Conservation (phyloP, 2,113 vertebrate genomes). For the Ancistrus triradiatus region DNA sequence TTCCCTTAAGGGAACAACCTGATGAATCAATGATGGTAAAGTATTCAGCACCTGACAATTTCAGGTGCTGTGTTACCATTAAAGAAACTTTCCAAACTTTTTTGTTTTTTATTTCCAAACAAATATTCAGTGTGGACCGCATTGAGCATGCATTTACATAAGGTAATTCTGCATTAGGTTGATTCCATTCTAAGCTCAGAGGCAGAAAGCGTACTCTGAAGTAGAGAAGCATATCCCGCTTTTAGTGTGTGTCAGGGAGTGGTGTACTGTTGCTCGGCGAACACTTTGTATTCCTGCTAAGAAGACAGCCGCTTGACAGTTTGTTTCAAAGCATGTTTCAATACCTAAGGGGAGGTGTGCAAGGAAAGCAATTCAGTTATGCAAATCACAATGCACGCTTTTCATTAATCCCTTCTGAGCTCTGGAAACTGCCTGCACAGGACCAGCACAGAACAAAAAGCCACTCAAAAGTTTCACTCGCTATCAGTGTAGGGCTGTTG, state of each 20-base stretch:
- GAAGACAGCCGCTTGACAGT: conserved; percentile 70
- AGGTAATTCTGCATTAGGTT: conserved; percentile 37
- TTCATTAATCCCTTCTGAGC: conserved; percentile 69
- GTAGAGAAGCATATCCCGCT: conserved; percentile 39
- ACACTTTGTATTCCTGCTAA: conserved; percentile 64
- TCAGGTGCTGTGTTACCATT: background rate
- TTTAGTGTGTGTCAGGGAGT: conserved; percentile 42
- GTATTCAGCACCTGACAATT: background rate
- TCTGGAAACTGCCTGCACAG: conserved; percentile 44
- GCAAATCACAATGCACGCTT: conserved; percentile 66
- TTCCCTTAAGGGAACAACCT: background rate
- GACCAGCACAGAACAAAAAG: conserved; percentile 36
- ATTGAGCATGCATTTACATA: conserved; percentile 38
- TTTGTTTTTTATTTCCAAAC: conserved; percentile 17
- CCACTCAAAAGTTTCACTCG: conserved; percentile 15
- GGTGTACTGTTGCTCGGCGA: conserved; percentile 41
- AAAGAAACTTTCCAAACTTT: conserved; percentile 12
- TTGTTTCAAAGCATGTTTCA: conserved; percentile 67
- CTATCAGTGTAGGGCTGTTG: conserved; percentile 29
- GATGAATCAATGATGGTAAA: background rate
- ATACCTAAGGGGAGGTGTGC: conserved; percentile 64
- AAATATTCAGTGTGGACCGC: conserved; percentile 19
- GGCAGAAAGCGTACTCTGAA: conserved; percentile 25
- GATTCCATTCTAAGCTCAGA: conserved; percentile 34
- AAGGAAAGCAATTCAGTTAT: conserved; percentile 64